These are phyloP conservation scores for Drosophila tropicalis DNA, from an alignment of 1,140 invertebrate species.

Conservation along the genomic window DNA sequence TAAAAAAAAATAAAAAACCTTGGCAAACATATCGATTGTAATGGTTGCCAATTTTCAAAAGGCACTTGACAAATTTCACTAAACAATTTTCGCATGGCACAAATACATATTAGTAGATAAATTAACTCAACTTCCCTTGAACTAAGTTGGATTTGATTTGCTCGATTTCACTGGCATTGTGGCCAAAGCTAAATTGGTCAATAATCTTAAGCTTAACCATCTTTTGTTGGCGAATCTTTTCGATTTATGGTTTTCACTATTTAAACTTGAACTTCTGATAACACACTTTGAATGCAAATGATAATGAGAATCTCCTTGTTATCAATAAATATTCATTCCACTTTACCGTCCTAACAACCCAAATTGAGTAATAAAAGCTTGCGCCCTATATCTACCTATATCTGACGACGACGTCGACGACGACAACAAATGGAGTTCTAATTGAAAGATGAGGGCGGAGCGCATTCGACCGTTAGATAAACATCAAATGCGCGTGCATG, in stretches of 20 bases:
- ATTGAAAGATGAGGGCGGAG: constrained; percentile 21
- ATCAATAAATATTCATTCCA: no score
- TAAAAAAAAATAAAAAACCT: neutral
- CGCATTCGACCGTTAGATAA: constrained; percentile 19
- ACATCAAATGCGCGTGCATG: constrained; percentile 19
- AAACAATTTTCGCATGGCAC: constrained; percentile 3
- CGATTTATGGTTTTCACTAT: no score
- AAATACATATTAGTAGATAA: neutral
- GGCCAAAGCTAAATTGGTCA: no score
- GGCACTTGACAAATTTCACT: neutral
- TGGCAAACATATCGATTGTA: neutral
- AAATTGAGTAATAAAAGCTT: constrained; percentile 16
- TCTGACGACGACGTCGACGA: neutral
- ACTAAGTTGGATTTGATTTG: neutral
- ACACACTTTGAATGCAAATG: no score
- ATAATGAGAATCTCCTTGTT: neutral
- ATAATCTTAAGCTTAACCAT: no score
- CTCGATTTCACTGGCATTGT: no score
- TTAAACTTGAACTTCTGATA: no score
- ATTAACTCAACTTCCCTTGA: neutral
- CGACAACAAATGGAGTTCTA: constrained; percentile 18
- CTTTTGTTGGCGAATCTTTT: no score
- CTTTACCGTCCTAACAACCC: neutral
- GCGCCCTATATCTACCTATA: no score
- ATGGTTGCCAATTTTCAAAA: neutral